These are phyloP conservation scores for Arctopsyche grandis DNA, from an alignment of 1,140 invertebrate species.

Conservation along the genomic window DNA sequence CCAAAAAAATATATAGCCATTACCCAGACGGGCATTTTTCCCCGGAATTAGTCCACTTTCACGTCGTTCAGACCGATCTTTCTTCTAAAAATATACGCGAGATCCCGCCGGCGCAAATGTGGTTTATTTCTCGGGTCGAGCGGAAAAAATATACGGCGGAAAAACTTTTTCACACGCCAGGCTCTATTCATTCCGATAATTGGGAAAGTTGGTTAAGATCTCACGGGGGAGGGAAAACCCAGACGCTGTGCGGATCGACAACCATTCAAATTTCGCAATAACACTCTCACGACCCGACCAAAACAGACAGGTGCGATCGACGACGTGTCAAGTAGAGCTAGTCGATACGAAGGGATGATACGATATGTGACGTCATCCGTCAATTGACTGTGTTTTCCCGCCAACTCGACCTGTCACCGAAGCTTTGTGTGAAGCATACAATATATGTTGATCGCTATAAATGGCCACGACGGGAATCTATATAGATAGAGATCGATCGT, in stretches of 20 bases:
- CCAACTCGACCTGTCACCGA: not conserved
- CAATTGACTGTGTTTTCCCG: slow-evolving; percentile 6
- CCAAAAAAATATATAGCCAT: too few relatives aligned
- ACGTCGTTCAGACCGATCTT: not conserved
- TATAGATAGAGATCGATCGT: not conserved
- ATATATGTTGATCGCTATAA: not conserved
- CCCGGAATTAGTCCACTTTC: too few relatives aligned
- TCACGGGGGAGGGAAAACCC: not conserved
- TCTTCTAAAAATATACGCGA: not conserved
- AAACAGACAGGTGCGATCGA: too few relatives aligned
- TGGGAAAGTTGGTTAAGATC: slow-evolving; percentile 14
- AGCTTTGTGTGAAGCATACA: not conserved
- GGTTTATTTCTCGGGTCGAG: not conserved
- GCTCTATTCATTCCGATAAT: slow-evolving; percentile 18
- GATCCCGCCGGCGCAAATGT: not conserved
- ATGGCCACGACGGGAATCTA: not conserved
- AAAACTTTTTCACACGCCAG: not conserved
- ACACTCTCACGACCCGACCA: too few relatives aligned
- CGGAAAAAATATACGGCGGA: not conserved
- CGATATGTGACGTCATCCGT: slow-evolving; percentile 1
- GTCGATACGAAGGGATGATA: not conserved
- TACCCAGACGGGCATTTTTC: too few relatives aligned
- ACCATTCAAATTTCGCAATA: too few relatives aligned
- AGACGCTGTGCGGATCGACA: too few relatives aligned
- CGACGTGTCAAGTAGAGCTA: not conserved